Base-by-base conservation (phyloP, 2,888 invertebrate genomes). In the Leucoptera coffeella region DNA sequence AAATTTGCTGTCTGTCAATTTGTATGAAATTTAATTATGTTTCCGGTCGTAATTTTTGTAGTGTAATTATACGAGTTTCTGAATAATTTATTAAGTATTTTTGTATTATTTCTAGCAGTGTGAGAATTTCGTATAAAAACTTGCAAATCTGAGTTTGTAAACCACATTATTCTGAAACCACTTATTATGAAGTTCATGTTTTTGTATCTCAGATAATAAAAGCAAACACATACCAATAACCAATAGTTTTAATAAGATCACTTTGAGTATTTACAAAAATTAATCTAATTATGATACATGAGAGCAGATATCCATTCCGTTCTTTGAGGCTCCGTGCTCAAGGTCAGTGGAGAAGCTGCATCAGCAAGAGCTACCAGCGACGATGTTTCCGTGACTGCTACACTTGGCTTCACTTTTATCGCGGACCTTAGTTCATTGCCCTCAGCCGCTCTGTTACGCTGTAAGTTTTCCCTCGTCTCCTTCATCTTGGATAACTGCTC, bases 401-500 rank as follows among this genome's bases (percentile, higher is more conserved):
- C 53, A 36, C 58, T 64, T 9, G 76, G 69, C 40, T 75, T 76
- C 11, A 74, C 73, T 47, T 78, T 79, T 12, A 77, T 43, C 36
- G 74, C 73, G 3, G 75, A 62, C 38, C 72, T 62, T 10, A 71
- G 41, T 32, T 72, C 74, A 23, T 73, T 72, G 39, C 71, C 74
- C 20, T 74, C 74, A 29, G 45, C 59, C 14, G 60, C 62, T 33
- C 59, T 46, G 26, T 51, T 59, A 32, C 59, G 49, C 41, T 67
- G 65, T 40, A 84, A 69, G 35, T 77, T 81, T 38, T 85, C 84
- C 43, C 85, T 78, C 12, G 82, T 82, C 43, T 84, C 82, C 42
- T 85, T 86, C 85, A 87, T 85, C 47, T 80, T 79, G 30, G 82
- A 83, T 34, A 87, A 59, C 49, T 87, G 84, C 45, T 84, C 81